Evolutionary conservation across 53 echinoderm and acorn worm genomes (phyloP), one percentile per base, ranked within the genome.

Genomic region (Temnopleurus reevesii): DNA sequence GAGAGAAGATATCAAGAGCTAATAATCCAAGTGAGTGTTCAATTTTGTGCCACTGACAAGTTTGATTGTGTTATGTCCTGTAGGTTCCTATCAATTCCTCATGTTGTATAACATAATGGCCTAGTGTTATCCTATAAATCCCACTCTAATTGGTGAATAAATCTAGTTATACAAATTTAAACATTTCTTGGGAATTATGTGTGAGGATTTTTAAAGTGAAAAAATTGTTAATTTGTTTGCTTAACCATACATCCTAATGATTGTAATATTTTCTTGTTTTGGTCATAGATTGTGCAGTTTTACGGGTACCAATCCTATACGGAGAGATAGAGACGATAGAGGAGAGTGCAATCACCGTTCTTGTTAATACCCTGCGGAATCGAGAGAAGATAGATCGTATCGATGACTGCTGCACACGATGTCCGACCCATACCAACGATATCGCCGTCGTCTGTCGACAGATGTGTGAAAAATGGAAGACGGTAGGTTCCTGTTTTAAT

Each of bases 271-370:
- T n/a, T n/a, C n/a, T n/a, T n/a, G n/a, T 41, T 38, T 71, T 71
- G 41, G 2, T 60, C 41, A 25, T 88, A 94, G 94, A 86, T 45
- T 90, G 91, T 61, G 92, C 89, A 5, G 60, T 92, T 29, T 45
- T 95, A 59, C 89, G 95, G 28, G 92, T 95, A 10, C 93, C 95
- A 13, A 90, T 95, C 84, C 91, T 95, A n/a, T 95, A 95, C 38
- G 95, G 95, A 7, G 85, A 92, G 53, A 84, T 95, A 18, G 95
- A 95, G 81, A 92, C 66, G 5, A 4, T 95, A 12, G 89, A 79
- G 12, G 95, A 95, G 89, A 93, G 93, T 89, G 95, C 95, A 0
- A 85, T 95, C 4, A 93, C 95, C 12, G 24, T 89, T 43, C 83
- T 95, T 9, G 77, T 90, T 43, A 90, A 90, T 12, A 47, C 92